phyloP scores from a whole-genome alignment of 1,140 invertebrate genomes.

The Pectinophora gossypiella region DNA sequence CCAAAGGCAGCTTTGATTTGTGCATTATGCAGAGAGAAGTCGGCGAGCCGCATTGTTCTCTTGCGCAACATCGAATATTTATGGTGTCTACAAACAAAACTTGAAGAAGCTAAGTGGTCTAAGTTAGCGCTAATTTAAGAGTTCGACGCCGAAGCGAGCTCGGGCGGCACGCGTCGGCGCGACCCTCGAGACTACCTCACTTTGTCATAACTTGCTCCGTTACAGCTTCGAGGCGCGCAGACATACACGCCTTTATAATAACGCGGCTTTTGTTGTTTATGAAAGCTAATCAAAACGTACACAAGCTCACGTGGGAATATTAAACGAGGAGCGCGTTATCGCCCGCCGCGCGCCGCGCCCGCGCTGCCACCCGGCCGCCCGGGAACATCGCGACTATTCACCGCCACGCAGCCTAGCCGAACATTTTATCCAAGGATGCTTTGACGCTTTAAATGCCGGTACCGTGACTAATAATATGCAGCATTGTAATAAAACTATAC shows the following conservation, averaged over 20 bases:
- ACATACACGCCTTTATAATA: slow-evolving; percentile 29
- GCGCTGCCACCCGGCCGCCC: too few relatives aligned
- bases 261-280: slow-evolving; percentile 36
- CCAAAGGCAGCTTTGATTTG: slow-evolving; percentile 37
- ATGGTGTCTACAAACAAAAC: slow-evolving; percentile 64
- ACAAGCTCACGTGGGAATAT: slow-evolving; percentile 10
- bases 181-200: slow-evolving; percentile 31
- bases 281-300: slow-evolving; percentile 33
- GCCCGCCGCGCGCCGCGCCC: too few relatives aligned
- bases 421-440: too few relatives aligned
- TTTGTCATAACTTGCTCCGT: slow-evolving; percentile 56
- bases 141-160: slow-evolving; percentile 36
- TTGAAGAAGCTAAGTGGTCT: slow-evolving; percentile 61
- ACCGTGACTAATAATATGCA: too few relatives aligned
- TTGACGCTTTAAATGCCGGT: too few relatives aligned
- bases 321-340: not conserved
- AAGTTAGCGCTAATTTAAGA: slow-evolving; percentile 70
- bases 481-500: too few relatives aligned
- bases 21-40: slow-evolving; percentile 34
- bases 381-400: not conserved
- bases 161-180: slow-evolving; percentile 20
- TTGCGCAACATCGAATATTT: slow-evolving; percentile 52
- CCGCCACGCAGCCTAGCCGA: too few relatives aligned
- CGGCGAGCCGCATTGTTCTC: slow-evolving; percentile 34
- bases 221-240: slow-evolving; percentile 25